Percentiles rank a stretch among this genome's conserved stretches.
Conservation (phyloP, 30 jellyfish, hydroid and myxozoan species). For the Aurelia sp. region DNA sequence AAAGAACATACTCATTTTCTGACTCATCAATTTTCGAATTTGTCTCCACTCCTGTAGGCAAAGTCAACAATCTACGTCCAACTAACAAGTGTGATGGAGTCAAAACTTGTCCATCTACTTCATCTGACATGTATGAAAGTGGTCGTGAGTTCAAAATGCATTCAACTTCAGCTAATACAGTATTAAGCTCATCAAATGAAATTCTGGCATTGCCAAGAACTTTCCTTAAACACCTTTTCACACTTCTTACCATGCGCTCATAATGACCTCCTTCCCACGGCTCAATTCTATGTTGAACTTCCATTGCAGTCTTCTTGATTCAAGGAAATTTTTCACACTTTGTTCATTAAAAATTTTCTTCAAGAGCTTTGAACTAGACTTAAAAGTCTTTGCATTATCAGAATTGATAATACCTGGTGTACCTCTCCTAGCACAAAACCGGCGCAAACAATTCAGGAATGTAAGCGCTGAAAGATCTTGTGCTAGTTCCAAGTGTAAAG, state of each 20-base stretch:
- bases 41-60: background rate
- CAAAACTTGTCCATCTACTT: conserved; percentile 7
- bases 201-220: conserved; percentile 16
- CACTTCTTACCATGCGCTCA: conserved; percentile 37
- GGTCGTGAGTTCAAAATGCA: conserved; percentile 28
- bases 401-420: conserved; percentile 34
- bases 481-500: conserved; percentile 45
- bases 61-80: conserved; percentile 7
- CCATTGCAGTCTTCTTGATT: conserved; percentile 9
- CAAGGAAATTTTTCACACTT: background rate
- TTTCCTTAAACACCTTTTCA: conserved; percentile 10
- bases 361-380: conserved; percentile 15
- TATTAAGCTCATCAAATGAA: background rate
- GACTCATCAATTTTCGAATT: background rate
- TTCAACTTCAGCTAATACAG: conserved; percentile 27
- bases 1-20: background rate
- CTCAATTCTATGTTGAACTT: conserved; percentile 7
- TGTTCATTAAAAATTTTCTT: background rate
- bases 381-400: conserved; percentile 49
- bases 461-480: conserved; percentile 14
- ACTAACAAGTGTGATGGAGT: conserved; percentile 28
- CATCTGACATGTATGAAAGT: conserved; percentile 31
- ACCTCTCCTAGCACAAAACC: conserved; percentile 69
- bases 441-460: conserved; percentile 31
- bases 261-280: conserved; percentile 38